Evolutionary conservation across 2,113 vertebrate species (phyloP), one percentile per base, ranked within the genome.

Genomic region (Phainopepla nitens): DNA sequence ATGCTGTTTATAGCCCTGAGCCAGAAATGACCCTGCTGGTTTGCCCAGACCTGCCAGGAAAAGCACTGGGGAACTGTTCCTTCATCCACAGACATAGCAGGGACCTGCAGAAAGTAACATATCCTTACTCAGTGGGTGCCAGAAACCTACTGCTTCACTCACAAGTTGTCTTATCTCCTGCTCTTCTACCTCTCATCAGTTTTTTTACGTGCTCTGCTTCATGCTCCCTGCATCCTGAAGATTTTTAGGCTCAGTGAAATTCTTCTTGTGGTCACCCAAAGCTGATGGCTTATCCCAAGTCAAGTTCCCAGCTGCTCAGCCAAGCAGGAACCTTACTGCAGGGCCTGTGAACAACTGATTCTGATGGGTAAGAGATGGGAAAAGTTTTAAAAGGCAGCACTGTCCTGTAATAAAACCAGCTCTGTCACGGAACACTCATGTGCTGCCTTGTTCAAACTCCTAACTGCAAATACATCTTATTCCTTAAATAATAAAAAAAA

Each of bases 11-110:
- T 18, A 86, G 45, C 82, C 68, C 45, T 50, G 68, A 86, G 82
- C 92, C 94, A 94, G 82, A 82, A 85, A 28, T 82, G 69, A 47
- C 65, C 91, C 75, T 79, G 84, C 73, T 90, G 78, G 36, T 94
- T 87, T 87, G 49, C 49, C 36, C 51, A 71, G 75, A 53, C n/a
- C 75, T 95, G 85, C 78, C 82, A 95, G 80, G 33, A 86, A 47
- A 42, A 81, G 62, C 54, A 50, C 23, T 35, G 42, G 11, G 15
- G 16, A 47, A 64, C n/a, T 27, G 85, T 86, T 76, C 76, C 44
- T 53, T 77, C 39, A 18, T 77, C 62, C 62, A 39, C 1, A 73
- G 68, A 14, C n/a, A 24, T 14, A 49, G 49, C 79, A 53, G 58
- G 42, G 76, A n/a, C 54, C 39, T 83, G 79, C 58, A 70, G 82